Percentiles rank a stretch among this genome's conserved stretches.
Conservation (phyloP, 2,797 vertebrate species). For the Leptatherina wallacei region DNA sequence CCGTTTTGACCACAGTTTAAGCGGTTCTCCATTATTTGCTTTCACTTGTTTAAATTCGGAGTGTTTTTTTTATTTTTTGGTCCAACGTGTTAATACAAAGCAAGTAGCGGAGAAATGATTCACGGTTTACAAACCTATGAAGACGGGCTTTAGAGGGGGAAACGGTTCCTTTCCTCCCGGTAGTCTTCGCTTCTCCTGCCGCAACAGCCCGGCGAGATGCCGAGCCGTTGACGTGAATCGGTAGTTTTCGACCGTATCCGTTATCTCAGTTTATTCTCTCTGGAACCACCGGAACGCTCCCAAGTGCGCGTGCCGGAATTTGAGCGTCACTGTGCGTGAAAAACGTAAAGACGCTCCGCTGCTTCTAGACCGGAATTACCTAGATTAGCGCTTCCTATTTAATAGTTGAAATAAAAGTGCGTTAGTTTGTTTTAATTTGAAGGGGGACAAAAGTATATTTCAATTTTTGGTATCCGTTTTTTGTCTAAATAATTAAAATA, state of each 20-base stretch:
- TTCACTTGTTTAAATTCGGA: not conserved
- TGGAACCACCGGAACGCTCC: constrained; percentile 27
- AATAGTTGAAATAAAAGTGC: constrained; percentile 40
- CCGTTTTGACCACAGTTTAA: not conserved
- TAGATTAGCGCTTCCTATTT: constrained; percentile 28
- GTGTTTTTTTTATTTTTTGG: not conserved
- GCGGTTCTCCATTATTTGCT: not conserved
- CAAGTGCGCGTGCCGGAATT: constrained; percentile 36
- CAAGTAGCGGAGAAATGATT: not conserved
- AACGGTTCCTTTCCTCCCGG: not conserved
- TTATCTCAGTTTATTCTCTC: constrained; percentile 19
- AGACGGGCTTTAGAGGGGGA: constrained; percentile 1
- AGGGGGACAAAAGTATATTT: too few relatives aligned
- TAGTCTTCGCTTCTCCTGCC: constrained; percentile 1
- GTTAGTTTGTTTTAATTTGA: too few relatives aligned
- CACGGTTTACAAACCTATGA: constrained; percentile 47
- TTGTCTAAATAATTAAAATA: too few relatives aligned
- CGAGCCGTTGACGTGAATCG: not conserved
- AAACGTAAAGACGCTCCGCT: constrained; percentile 6
- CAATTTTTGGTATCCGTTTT: too few relatives aligned
- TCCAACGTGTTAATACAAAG: constrained; percentile 9
- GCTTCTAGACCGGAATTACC: not conserved
- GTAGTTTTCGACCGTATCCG: constrained; percentile 2
- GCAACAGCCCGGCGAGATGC: not conserved
- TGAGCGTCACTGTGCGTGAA: constrained; percentile 62